Evolutionary conservation across 2,113 vertebrate species (phyloP), one percentile per base, ranked within the genome.

Genomic region (Pterophyllum scalare): DNA sequence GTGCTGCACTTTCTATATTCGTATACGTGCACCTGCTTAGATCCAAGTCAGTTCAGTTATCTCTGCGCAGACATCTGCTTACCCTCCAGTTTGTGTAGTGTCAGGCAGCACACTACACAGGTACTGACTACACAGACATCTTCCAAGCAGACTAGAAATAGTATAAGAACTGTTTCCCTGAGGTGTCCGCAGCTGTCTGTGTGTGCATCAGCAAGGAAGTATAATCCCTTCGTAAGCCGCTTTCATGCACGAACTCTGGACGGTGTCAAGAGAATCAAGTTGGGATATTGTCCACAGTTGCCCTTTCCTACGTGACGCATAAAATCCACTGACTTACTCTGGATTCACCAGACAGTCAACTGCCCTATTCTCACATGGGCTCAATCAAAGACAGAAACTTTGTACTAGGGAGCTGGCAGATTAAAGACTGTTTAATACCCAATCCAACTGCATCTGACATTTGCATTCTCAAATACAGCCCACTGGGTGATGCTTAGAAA

Each of bases 171-270:
- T 14, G n/a, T 52, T 72, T 19, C 46, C 26, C 26, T 54, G 67
- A 54, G 46, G 26, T 72, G 46, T 72, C 67, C 31, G 26, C 46
- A 72, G 19, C 46, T 54, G 3, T 72, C 46, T 52, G 43, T n/a
- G 65, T 52, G 67, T 54, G 46, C 67, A 72, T 72, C 46, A 54
- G 46, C 67, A 72, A 72, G 46, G 67, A 72, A n/a, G 46, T 31
- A 72, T 72, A 72, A 72, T 72, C 67, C 46, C 19, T 9, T 26
- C 46, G 14, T 54, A 72, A 72, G 19, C 26, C 0, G 26, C 67
- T 54, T 72, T 72, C 67, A 72, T 72, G 24, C 65, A 52, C 52
- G 65, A 72, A 72, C 67, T 72, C 67, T 72, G 46, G 46, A 72
- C 46, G 33, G 46, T 72, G 67, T 72, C 11, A 72, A 72, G 26